Evolutionary conservation across 1,140 invertebrate species (phyloP).

Genomic region (Spodoptera frugiperda): DNA sequence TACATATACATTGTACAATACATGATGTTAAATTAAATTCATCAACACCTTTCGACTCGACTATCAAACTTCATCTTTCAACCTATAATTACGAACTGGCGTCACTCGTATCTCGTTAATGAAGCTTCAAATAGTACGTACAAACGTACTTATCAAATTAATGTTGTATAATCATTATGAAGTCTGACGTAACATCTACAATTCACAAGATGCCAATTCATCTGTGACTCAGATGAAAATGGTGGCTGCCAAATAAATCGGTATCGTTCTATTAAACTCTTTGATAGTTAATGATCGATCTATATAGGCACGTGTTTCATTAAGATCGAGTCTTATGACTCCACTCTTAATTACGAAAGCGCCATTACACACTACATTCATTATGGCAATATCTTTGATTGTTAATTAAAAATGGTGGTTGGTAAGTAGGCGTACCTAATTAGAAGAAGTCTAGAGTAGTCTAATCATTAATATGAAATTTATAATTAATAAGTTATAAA

Average conservation of each 20-base stretch:
- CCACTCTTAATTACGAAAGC: background rate
- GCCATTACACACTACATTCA: background rate
- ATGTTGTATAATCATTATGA: conserved; percentile 11
- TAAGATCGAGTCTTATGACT: background rate
- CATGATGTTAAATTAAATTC: too few relatives aligned
- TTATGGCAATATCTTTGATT: too few relatives aligned
- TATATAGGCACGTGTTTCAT: background rate
- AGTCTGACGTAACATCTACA: background rate
- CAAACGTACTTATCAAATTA: background rate
- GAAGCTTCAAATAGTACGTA: conserved; percentile 15
- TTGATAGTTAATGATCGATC: conserved; percentile 30
- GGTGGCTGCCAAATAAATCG: conserved; percentile 23
- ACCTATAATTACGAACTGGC: background rate
- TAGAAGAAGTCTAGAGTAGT: too few relatives aligned
- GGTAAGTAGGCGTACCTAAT: too few relatives aligned
- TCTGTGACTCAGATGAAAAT: background rate
- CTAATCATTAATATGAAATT: too few relatives aligned
- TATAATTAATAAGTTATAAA: too few relatives aligned
- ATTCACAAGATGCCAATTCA: conserved; percentile 19
- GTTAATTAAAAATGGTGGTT: too few relatives aligned
- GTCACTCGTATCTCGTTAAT: background rate
- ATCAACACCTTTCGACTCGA: too few relatives aligned
- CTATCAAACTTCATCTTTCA: too few relatives aligned
- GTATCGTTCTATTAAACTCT: conserved; percentile 12
- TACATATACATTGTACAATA: too few relatives aligned